Evolutionary conservation across 1,140 invertebrate species (phyloP).

Genomic region (Stenopsyche tienmushanensis): DNA sequence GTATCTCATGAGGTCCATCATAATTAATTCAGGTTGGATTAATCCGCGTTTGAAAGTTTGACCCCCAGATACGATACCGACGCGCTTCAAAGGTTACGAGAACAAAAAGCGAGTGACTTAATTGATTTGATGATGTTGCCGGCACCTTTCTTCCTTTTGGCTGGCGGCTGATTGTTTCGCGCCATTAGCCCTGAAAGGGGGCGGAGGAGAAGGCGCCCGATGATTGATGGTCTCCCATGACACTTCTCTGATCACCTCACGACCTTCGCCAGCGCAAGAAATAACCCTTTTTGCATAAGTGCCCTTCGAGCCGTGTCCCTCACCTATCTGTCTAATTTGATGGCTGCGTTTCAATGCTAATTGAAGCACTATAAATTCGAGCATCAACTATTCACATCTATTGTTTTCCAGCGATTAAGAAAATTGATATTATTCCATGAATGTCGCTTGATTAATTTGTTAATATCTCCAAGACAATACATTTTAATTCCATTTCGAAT

Average conservation of each 20-base stretch:
- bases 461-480: no score
- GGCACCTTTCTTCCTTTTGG: neutral
- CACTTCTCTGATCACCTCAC: neutral
- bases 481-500: no score
- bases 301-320: neutral
- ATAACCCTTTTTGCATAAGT: neutral
- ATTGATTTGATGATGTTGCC: slow-evolving; percentile 17
- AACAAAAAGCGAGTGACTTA: neutral
- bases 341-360: no score
- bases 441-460: no score
- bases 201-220: slow-evolving; percentile 3
- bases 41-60: neutral
- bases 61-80: neutral
- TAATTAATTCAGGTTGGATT: no score
- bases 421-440: no score
- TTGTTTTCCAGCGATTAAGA: no score
- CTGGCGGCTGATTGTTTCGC: slow-evolving; percentile 24
- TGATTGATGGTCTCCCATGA: slow-evolving; percentile 19
- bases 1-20: no score
- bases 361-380: no score
- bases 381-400: no score
- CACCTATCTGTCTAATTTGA: no score
- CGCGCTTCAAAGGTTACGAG: no score
- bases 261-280: neutral
- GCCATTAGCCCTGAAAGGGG: slow-evolving; percentile 18